Base-by-base conservation (phyloP, 2,797 vertebrate genomes). In the Melanogrammus aeglefinus region DNA sequence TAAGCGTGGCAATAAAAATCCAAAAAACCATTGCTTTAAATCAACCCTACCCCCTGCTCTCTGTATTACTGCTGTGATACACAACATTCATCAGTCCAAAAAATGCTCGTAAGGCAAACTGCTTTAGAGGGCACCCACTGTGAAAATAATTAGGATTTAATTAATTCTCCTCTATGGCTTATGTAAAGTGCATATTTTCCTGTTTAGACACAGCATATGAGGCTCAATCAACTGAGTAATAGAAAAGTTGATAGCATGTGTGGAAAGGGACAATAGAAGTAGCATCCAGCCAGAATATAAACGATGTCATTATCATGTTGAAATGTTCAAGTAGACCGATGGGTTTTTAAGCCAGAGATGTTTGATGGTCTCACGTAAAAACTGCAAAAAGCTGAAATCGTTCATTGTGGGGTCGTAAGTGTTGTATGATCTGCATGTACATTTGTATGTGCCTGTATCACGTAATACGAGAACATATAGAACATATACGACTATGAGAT, bases 141-240 rank as follows among this genome's bases (percentile, higher is more conserved):
- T 92, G 89, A 87, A 90, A 91, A 90, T 90, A 86, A 91, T 89
- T 91, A 86, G 84, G 86, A 86, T 93, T 92, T 91, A 92, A 93
- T 93, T 90, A 90, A 92, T 91, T 91, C 85, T 87, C 86, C 84
- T 88, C 86, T 82, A 87, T 80, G 66, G 88, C 88, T 92, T 92
- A 92, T 91, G 88, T 91, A 88, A 91, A 91, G 91, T 91, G 91
- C 85, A 91, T 91, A 91, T 91, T 92, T 91, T 79, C 85, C 85
- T 91, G 91, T 93, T 92, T 92, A 90, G 90, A 93, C 81, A 87
- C 88, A 87, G 89, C 88, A 87, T 90, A 87, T 91, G 87, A 91
- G 85, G 90, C 89, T 91, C 91, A 93, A 92, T 92, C 90, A 91
- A 82, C 84, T 92, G 92, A 91, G 87, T 92, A 93, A 93, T 94